Percentiles rank a stretch among this genome's conserved stretches.
Evolutionary conservation across 2,113 vertebrate species (phyloP).

Genomic region (Plecturocebus donacophilus): DNA sequence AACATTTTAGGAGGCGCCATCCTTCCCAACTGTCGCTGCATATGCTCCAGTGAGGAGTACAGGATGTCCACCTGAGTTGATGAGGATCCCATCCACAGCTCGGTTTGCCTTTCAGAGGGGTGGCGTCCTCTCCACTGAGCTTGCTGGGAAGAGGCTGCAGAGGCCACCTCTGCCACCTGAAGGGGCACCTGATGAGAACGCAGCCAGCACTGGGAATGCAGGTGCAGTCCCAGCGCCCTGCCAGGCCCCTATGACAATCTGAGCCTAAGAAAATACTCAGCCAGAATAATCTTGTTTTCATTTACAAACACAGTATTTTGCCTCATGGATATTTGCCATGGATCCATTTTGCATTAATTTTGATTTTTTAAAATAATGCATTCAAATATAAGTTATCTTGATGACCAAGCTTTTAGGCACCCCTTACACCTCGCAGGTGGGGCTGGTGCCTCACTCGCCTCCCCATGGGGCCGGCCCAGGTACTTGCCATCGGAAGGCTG

Average conservation of each 20-base stretch:
- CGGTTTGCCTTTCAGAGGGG: rapidly evolving
- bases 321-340: not conserved
- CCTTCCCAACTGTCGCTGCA: not conserved
- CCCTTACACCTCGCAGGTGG: rapidly evolving
- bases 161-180: not conserved
- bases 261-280: not conserved
- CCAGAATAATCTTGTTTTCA: not conserved
- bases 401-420: not conserved
- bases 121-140: not conserved
- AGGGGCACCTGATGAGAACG: not conserved
- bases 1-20: not conserved
- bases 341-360: not conserved
- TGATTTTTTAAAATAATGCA: not conserved
- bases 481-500: rapidly evolving
- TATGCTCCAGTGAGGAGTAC: not conserved
- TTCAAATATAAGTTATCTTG: not conserved
- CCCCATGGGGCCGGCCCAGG: too few relatives aligned
- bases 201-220: rapidly evolving
- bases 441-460: not conserved
- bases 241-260: not conserved
- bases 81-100: rapidly evolving
- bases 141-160: not conserved
- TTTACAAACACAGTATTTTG: not conserved
- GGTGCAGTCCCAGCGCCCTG: not conserved
- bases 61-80: rapidly evolving